Evolutionary conservation across 1,140 invertebrate genomes (phyloP).

Genomic region (Zaprionus gabonicus): DNA sequence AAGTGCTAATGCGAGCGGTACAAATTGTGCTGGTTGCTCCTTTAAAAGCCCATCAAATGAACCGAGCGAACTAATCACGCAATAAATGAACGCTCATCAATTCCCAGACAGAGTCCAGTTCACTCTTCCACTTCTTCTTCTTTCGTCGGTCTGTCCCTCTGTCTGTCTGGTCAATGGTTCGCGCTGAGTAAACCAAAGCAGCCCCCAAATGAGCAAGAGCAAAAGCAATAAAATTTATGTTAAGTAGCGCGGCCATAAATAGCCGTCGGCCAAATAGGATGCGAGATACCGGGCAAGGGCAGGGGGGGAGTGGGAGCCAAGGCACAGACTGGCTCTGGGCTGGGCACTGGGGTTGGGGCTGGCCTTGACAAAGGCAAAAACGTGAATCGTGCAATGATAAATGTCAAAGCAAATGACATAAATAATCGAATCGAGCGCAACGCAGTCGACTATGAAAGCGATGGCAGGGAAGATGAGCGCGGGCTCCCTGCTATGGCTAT

Average conservation of each 20-base stretch:
- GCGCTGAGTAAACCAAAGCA: slow-evolving; percentile 67
- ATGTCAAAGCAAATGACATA: slow-evolving; percentile 83
- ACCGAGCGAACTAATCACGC: slow-evolving; percentile 72
- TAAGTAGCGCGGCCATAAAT: slow-evolving; percentile 80
- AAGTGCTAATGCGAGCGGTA: slow-evolving; percentile 53
- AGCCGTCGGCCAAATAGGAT: slow-evolving; percentile 63
- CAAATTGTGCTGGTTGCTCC: slow-evolving; percentile 52
- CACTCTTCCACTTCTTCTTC: background rate
- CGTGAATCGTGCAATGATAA: slow-evolving; percentile 79
- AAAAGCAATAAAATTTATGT: slow-evolving; percentile 81
- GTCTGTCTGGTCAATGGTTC: slow-evolving; percentile 40
- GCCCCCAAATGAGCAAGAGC: slow-evolving; percentile 74
- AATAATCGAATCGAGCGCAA: slow-evolving; percentile 80
- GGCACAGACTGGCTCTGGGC: background rate
- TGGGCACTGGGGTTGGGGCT: slow-evolving; percentile 8
- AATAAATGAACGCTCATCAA: slow-evolving; percentile 82
- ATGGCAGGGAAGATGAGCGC: slow-evolving; percentile 21
- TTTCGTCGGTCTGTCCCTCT: background rate
- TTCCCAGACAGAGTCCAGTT: slow-evolving; percentile 63
- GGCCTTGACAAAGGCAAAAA: slow-evolving; percentile 76
- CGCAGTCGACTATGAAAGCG: slow-evolving; percentile 74
- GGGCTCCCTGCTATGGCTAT: slow-evolving; percentile 34
- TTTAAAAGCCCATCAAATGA: slow-evolving; percentile 66
- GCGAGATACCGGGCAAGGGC: slow-evolving; percentile 39
- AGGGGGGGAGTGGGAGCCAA: background rate